A percentile compares a stretch with the other conserved stretches of the same genome.
Conservation (phyloP, 1,140 invertebrate genomes). For the Augochlora pura region DNA sequence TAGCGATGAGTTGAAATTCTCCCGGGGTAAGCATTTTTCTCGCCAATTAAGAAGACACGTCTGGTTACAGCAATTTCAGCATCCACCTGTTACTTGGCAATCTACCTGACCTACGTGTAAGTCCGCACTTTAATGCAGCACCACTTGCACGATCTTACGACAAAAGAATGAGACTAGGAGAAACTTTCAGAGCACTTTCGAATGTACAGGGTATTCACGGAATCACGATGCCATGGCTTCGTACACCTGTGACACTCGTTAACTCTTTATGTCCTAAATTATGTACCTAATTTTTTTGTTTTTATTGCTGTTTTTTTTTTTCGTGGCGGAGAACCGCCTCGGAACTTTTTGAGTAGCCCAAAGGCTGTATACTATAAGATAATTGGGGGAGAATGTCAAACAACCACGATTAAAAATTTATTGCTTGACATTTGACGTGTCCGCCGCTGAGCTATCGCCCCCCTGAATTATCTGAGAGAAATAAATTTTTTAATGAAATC, state of each 20-base stretch:
- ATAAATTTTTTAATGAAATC: too few relatives aligned
- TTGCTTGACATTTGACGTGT: too few relatives aligned
- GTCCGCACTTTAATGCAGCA: constrained; percentile 43
- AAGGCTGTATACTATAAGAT: too few relatives aligned
- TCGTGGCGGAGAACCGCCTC: too few relatives aligned
- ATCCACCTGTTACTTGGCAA: constrained; percentile 45
- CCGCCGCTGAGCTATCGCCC: too few relatives aligned
- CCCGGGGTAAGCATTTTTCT: neutral
- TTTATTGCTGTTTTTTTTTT: too few relatives aligned
- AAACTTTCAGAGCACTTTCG: constrained; percentile 22
- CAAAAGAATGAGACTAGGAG: constrained; percentile 26
- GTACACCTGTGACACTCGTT: neutral
- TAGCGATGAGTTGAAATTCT: constrained; percentile 16
- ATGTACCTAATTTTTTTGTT: too few relatives aligned
- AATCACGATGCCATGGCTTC: neutral
- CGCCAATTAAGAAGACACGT: constrained; percentile 34
- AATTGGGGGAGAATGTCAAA: too few relatives aligned
- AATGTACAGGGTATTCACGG: constrained; percentile 7
- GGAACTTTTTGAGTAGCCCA: too few relatives aligned
- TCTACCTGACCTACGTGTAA: constrained; percentile 42
- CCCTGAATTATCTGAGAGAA: too few relatives aligned
- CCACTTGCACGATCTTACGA: constrained; percentile 28
- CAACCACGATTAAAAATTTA: too few relatives aligned
- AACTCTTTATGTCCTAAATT: neutral
- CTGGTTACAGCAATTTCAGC: constrained; percentile 40